These are phyloP conservation scores for Acleris cristana DNA, from an alignment of 2,888 invertebrate genomes.

Conservation along the genomic window DNA sequence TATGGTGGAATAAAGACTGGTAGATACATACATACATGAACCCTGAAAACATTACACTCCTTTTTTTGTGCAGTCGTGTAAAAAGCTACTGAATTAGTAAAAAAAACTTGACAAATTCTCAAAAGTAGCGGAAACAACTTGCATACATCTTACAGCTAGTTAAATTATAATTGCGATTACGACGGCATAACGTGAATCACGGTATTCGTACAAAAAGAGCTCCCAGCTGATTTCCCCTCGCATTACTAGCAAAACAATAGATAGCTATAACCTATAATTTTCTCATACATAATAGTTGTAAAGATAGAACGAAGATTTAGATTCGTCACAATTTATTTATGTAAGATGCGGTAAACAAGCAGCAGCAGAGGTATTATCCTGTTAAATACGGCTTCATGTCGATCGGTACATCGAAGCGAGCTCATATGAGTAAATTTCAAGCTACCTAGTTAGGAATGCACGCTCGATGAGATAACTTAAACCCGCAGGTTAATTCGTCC, in stretches of 20 bases:
- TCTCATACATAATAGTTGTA: constrained; percentile 8
- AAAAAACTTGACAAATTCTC: not conserved
- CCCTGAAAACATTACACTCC: no score
- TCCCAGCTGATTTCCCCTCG: constrained; percentile 21
- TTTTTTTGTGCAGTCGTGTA: no score
- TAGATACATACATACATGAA: no score
- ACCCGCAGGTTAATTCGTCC: no score
- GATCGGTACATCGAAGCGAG: no score
- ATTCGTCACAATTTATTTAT: not conserved
- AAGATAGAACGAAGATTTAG: not conserved
- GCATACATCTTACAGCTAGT: constrained; percentile 14
- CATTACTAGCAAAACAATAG: constrained; percentile 15
- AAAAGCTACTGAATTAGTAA: not conserved
- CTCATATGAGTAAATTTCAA: no score
- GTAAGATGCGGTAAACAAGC: no score
- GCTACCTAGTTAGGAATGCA: no score
- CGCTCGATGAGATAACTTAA: no score
- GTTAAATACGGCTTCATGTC: no score
- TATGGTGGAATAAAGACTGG: no score
- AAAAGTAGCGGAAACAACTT: not conserved
- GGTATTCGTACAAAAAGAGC: not conserved
- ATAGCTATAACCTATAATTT: constrained; percentile 13
- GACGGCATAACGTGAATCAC: not conserved
- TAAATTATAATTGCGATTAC: constrained; percentile 7
- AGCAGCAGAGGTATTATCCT: no score